Conservation (phyloP, 2,113 vertebrate genomes). For the Sturnira hondurensis region DNA sequence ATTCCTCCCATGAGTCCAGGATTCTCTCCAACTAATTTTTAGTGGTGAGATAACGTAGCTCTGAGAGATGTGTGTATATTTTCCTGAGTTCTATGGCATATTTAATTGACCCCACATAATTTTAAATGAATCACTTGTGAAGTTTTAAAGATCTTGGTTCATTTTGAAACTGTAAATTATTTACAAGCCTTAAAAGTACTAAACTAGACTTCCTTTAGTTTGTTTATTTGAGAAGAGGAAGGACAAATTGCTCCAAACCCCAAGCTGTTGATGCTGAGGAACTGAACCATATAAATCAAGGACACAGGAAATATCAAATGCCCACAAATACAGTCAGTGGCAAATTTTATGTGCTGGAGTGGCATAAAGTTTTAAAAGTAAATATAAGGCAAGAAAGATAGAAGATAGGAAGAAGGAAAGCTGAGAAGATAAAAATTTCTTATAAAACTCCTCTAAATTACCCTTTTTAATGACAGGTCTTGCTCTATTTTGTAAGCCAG, state of each 20-base stretch:
- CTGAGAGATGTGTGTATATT: not conserved
- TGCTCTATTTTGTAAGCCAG: not conserved
- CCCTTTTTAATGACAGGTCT: not conserved
- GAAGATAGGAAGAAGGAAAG: not conserved
- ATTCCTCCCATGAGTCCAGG: not conserved
- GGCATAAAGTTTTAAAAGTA: not conserved
- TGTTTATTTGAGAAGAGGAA: slow-evolving; percentile 37
- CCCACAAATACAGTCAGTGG: not conserved
- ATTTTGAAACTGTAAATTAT: slow-evolving; percentile 40
- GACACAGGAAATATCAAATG: not conserved
- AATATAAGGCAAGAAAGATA: not conserved
- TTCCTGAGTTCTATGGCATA: not conserved
- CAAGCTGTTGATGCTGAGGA: not conserved
- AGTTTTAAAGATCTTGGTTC: not conserved
- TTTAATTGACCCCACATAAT: not conserved
- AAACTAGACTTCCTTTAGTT: not conserved
- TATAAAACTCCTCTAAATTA: not conserved
- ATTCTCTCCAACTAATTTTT: not conserved
- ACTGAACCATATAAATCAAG: not conserved
- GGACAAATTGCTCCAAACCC: slow-evolving; percentile 3
- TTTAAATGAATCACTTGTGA: not conserved
- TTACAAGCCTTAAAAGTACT: slow-evolving; percentile 2
- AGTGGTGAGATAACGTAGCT: not conserved
- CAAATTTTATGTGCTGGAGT: not conserved
- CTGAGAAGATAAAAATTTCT: not conserved